Evolutionary conservation across 2,888 invertebrate genomes (phyloP), one percentile per base, ranked within the genome.

Genomic region (Yponomeuta sedellus): DNA sequence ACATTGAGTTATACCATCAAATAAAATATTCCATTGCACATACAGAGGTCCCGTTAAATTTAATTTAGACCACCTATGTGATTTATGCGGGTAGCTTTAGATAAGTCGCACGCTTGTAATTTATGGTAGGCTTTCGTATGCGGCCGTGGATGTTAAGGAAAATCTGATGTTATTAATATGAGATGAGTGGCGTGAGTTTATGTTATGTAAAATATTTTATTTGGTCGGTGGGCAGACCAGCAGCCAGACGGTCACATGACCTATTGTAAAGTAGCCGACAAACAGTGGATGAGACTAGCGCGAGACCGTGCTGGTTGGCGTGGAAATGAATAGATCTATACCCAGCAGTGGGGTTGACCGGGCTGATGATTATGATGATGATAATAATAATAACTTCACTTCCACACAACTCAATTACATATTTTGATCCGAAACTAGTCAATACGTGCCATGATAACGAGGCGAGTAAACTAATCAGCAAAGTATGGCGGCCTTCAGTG

Each of bases 1-100:
- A 78, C 77, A 77, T 74, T 73, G 70, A 76, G 77, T 67, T 65
- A n/a, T 73, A 73, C 74, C 82, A 81, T 34, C 22, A 39, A 66
- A 66, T 59, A 65, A 65, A 65, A 65, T 65, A 65, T 65, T 65
- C 58, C 57, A 64, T 57, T 63, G 39, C 63, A 10, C 20, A 20
- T 34, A 22, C 44, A 52, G 44, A 52, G 44, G 44, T 16, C 3
- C 44, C 16, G 44, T 52, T 52, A 52, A 52, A 52, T 52, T 52
- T 52, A 52, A 52, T 52, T 52, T 52, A 52, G 44, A 52, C 44
- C 44, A 52, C 44, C 44, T 52, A 16, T 52, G 12, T 52, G 44
- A 52, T 52, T 52, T 52, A 52, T 52, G 44, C 16, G 44, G 44
- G 44, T 52, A 16, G 44, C 44, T 52, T 52, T 52, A 16, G 44